Conservation (phyloP, 2,888 invertebrate genomes). For the Tetragonisca angustula region DNA sequence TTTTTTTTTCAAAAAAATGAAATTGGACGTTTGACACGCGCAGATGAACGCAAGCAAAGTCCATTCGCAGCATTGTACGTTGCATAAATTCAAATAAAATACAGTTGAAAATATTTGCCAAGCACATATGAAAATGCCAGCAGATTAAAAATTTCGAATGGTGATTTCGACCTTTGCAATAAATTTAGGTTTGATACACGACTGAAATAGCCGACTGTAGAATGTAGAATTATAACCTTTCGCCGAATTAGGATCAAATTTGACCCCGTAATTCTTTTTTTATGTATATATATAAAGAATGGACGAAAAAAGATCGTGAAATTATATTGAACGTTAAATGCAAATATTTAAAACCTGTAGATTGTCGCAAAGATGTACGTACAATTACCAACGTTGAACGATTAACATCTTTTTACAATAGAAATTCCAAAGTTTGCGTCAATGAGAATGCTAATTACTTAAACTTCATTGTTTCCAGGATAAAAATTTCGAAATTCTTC, state of each 20-base stretch:
- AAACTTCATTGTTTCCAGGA: no score
- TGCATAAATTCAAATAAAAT: not conserved
- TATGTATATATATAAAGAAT: no score
- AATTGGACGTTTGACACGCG: conserved; percentile 5
- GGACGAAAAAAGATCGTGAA: no score
- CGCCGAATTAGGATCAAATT: not conserved
- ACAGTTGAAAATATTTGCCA: not conserved
- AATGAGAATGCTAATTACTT: no score
- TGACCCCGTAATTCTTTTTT: not conserved
- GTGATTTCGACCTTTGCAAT: not conserved
- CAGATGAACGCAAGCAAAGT: conserved; percentile 1
- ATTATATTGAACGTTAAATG: no score
- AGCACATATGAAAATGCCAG: not conserved
- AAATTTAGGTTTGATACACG: not conserved
- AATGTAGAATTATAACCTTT: not conserved
- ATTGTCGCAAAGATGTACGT: no score
- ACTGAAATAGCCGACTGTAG: not conserved
- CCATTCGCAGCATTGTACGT: not conserved
- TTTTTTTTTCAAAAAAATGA: not conserved
- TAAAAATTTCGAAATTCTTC: no score
- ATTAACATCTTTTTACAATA: no score
- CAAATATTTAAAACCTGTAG: no score
- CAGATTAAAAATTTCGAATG: not conserved
- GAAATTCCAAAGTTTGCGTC: no score
- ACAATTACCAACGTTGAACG: no score